Percentiles rank a stretch among this genome's conserved stretches.
phyloP scores from a whole-genome alignment of 2,888 invertebrate species.

The Sicus ferrugineus region DNA sequence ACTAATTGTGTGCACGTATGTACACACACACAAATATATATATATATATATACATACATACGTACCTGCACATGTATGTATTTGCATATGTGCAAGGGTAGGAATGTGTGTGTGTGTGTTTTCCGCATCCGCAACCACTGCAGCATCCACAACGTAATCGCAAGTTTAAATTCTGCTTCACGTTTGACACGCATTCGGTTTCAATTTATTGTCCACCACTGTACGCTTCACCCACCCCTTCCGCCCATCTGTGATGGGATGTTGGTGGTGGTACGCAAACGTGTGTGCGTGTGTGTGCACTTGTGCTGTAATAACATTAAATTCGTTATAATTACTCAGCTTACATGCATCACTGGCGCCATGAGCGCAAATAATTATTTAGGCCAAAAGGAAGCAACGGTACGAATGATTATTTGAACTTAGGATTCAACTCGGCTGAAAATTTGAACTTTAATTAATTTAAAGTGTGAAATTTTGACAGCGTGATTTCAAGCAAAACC shows the following conservation, averaged over 20 bases:
- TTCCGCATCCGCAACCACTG: slow-evolving; percentile 13
- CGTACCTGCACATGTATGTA: neutral
- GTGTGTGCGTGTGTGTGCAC: neutral
- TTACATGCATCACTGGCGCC: neutral
- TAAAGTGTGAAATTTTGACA: slow-evolving; percentile 4
- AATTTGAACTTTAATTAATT: neutral
- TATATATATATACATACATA: neutral
- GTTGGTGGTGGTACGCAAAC: neutral
- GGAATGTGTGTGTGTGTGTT: slow-evolving; percentile 16
- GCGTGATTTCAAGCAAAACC: neutral
- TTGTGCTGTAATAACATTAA: neutral
- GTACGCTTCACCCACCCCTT: neutral
- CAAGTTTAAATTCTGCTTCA: slow-evolving; percentile 29
- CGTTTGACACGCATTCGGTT: slow-evolving; percentile 29
- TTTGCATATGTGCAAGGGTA: neutral
- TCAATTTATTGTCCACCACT: slow-evolving; percentile 22
- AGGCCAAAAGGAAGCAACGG: neutral
- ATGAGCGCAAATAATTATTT: neutral
- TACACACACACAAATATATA: neutral
- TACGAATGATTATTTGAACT: neutral
- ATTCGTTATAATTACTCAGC: neutral
- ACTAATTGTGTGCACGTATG: neutral
- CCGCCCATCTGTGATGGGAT: neutral
- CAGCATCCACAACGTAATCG: slow-evolving; percentile 18
- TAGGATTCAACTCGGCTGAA: neutral